Percentiles rank a stretch among this genome's conserved stretches.
These are phyloP conservation scores for Lysandra coridon DNA, from an alignment of 2,888 invertebrate species.

Conservation along the genomic window DNA sequence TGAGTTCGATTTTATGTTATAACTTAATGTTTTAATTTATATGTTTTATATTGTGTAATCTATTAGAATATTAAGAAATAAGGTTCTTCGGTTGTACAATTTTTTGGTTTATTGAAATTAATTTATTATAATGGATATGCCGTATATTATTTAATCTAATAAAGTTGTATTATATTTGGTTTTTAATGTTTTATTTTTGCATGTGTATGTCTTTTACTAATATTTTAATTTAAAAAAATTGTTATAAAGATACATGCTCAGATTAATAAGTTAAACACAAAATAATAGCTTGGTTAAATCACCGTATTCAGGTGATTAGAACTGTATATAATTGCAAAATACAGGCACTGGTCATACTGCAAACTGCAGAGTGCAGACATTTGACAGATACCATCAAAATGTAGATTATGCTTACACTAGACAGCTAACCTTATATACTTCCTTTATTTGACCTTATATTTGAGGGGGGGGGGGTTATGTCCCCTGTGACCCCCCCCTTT, in stretches of 20 bases:
- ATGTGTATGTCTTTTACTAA: conserved; percentile 29
- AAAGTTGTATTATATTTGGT: conserved; percentile 38
- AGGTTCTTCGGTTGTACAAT: background rate
- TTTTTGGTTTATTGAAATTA: background rate
- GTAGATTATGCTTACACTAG: background rate
- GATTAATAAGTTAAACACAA: no score
- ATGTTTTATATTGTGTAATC: background rate
- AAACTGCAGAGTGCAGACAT: no score
- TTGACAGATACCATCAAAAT: background rate
- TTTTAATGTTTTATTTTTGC: conserved; percentile 41
- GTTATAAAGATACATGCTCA: background rate
- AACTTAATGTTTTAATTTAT: background rate
- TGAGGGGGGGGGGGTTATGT: no score
- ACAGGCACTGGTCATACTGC: background rate
- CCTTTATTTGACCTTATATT: no score
- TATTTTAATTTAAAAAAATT: background rate
- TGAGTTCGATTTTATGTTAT: background rate
- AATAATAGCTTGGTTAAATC: no score
- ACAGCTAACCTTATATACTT: background rate
- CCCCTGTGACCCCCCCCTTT: no score
- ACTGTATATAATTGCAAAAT: background rate
- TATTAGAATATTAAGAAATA: background rate
- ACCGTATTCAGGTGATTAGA: background rate
- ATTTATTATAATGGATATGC: conserved; percentile 20
- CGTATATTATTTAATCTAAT: conserved; percentile 36